Base-by-base conservation (phyloP, 2,113 vertebrate genomes). In the Hucho hucho region DNA sequence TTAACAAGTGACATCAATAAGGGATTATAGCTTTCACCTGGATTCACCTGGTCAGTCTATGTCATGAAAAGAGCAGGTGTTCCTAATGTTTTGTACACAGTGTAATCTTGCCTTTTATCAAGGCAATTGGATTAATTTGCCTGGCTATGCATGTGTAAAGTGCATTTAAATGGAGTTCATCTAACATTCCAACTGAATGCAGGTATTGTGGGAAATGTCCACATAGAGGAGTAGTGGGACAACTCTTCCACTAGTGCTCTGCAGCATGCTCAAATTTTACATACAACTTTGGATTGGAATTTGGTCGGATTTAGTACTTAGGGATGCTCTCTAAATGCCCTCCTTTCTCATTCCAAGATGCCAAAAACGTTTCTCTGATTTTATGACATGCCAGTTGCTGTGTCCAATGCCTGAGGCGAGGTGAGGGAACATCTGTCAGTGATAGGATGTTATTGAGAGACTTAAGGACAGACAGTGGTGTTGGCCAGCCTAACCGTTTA, bases 391-490 rank as follows among this genome's bases (percentile, higher is more conserved):
- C 75, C 49, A 14, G 29, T 72, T 43, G 37, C 53, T 43, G 69
- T 47, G 25, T 74, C 66, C 75, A 61, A 64, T 6, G 75, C 64
- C 80, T 69, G 75, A 75, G 75, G 72, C 85, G 76, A 77, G 71
- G 47, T 83, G 69, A 63, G 75, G 59, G 80, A 88, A 84, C 82
- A 84, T 87, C 79, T 43, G 37, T 43, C 37, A 43, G 37, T 84
- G 81, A 49, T 68, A 81, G 79, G 81, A 80, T 59, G 12, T 18
- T 68, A 76, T 61, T 64, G 76, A 75, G 2, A 20, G 65, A 65
- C 78, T 84, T 75, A 84, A 88, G 85, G 85, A 83, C 65, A 4
- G 14, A 43, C 37, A 5, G 59, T 43, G 37, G 37, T 43, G 37
- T 43, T 25, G 37, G 37, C 37, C 37, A 43, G 37, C 37, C 13